Base-by-base conservation (phyloP, 2,888 invertebrate genomes). In the Platycnemis pennipes region DNA sequence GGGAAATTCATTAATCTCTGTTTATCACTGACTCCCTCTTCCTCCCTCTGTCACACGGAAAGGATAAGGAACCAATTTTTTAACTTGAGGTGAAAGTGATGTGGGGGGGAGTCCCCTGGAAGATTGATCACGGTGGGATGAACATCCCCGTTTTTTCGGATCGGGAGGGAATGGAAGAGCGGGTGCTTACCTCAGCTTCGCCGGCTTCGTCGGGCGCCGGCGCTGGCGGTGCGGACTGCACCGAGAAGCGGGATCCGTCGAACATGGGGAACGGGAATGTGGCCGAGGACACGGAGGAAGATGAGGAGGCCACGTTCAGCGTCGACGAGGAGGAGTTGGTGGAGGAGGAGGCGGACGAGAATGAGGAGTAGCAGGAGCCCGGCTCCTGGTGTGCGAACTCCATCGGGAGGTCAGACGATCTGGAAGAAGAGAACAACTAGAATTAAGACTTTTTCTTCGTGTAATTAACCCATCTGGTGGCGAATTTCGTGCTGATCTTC, bases 231-330 rank as follows among this genome's bases (percentile, higher is more conserved):
- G 98, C 98, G 13, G 98, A 98, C 95, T 98, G 98, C 95, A 98
- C 97, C 26, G 98, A 98, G 95, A 98, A 97, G 88, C 98, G 96
- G 0, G 98, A 98, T 0, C 98, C 97, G 7, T 97, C 97, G 95
- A 91, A 44, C 91, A 91, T 91, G 44, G 91, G 91, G 63, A 91
- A 91, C 0, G 91, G 91, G 63, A 91, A 91, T 16, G 91, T 91
- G 37, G 91, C 22, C 1, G 91, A 91, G 63, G 91, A 91, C 7
- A 91, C 91, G n/a, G 91, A 91, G 11, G 91, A 91, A 0, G 91
- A 91, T 11, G 91, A 91, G 45, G 91, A 91, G 56, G 91, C 91
- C 63, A 91, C 91, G 4, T 91, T 91, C 44, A 91, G 91, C 91
- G 91, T 91, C 44, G 91, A 91, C 2, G 91, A 91, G n/a, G 91